These are phyloP conservation scores for Tiliqua scincoides DNA, from an alignment of 2,113 vertebrate species.

Conservation along the genomic window DNA sequence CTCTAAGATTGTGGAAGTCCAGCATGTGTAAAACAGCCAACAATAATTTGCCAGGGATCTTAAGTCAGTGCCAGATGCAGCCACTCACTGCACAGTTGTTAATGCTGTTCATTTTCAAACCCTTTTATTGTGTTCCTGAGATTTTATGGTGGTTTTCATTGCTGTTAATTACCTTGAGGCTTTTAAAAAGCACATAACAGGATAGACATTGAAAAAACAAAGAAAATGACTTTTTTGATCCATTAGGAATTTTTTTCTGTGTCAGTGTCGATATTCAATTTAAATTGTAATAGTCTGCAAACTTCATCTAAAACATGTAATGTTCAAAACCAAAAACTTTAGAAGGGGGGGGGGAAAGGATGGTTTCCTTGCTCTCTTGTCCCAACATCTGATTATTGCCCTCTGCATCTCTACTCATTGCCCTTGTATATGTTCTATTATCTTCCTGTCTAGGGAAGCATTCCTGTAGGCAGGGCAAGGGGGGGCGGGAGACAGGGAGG, in stretches of 20 bases:
- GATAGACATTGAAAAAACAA: not conserved
- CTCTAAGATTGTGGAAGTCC: not conserved
- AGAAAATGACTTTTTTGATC: not conserved
- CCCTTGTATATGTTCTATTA: not conserved
- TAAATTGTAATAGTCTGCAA: not conserved
- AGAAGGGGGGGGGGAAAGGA: not conserved
- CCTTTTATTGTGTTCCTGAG: not conserved
- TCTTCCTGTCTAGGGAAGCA: not conserved
- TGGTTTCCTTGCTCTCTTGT: not conserved
- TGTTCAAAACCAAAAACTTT: not conserved
- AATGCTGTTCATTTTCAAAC: constrained; percentile 12
- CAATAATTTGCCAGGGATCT: not conserved
- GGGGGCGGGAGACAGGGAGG: not conserved
- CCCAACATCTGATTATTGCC: not conserved
- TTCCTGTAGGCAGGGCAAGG: not conserved
- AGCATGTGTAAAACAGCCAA: not conserved
- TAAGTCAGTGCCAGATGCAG: constrained; percentile 2
- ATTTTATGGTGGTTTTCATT: constrained; percentile 16
- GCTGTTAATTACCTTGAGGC: not conserved
- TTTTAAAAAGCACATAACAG: not conserved
- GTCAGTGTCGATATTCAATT: not conserved
- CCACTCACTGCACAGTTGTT: not conserved
- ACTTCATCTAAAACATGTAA: not conserved
- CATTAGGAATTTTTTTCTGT: not conserved
- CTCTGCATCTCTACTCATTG: not conserved